These are phyloP conservation scores for Chaenocephalus aceratus DNA, from an alignment of 2,113 vertebrate species.

Conservation along the genomic window DNA sequence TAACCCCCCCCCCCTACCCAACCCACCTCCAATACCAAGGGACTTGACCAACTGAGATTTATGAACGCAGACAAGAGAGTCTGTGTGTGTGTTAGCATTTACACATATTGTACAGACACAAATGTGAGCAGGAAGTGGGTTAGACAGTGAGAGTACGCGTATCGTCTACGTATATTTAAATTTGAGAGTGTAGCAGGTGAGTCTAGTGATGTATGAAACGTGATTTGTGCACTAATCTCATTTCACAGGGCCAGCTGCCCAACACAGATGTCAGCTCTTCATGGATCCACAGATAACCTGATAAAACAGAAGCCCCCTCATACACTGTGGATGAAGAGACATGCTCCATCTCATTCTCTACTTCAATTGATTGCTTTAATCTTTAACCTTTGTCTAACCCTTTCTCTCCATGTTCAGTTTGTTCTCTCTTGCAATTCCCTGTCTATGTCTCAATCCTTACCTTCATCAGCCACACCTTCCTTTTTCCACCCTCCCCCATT, in stretches of 20 bases:
- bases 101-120: neutral
- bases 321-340: slow-evolving; percentile 1
- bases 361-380: slow-evolving; percentile 46
- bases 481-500: slow-evolving; percentile 7
- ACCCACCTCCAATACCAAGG: neutral
- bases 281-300: slow-evolving; percentile 52
- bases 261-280: slow-evolving; percentile 69
- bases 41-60: slow-evolving; percentile 41
- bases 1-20: slow-evolving; percentile 27
- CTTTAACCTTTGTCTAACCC: slow-evolving; percentile 10
- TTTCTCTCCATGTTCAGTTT: neutral
- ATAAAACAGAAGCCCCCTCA: slow-evolving; percentile 13
- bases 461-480: slow-evolving; percentile 51
- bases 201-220: slow-evolving; percentile 72
- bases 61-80: slow-evolving; percentile 19
- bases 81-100: neutral
- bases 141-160: slow-evolving; percentile 1
- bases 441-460: slow-evolving; percentile 48
- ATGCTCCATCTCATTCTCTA: slow-evolving; percentile 18
- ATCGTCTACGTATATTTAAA: slow-evolving; percentile 35
- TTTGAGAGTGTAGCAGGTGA: slow-evolving; percentile 74
- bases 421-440: slow-evolving; percentile 11
- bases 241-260: slow-evolving; percentile 62
- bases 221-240: slow-evolving; percentile 70
- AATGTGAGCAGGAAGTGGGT: neutral